Evolutionary conservation across 2,888 invertebrate species (phyloP), one percentile per base, ranked within the genome.

Genomic region (Drosophila mimica): DNA sequence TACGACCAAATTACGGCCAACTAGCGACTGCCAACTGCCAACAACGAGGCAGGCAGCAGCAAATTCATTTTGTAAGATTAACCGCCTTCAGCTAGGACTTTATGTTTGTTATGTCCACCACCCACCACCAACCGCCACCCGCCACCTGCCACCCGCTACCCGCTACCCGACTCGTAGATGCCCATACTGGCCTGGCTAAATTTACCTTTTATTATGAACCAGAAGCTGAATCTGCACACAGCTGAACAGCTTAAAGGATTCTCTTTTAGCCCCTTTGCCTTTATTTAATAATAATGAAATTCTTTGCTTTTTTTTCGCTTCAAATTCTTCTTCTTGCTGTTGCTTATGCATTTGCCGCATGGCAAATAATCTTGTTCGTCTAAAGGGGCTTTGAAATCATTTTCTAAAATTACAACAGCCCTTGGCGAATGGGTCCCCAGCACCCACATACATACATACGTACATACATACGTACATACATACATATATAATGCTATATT

Each of bases 381-480:
- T 48, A 40, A 63, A 58, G 59, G 51, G 65, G 69, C 63, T 74
- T 68, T 53, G 58, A 68, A 68, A 79, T 60, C 66, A 69, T 69
- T 65, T 79, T 79, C 73, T 77, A 81, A 83, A 81, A 81, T 81
- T 83, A 84, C 71, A 72, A 60, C 62, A 57, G 51, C 56, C 43
- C 48, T 17, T 15, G 56, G 64, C 52, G 49, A 11, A 40, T 17
- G 69, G 17, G 46, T 13, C 17, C 34, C 28, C 17, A 34, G 59
- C 63, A 59, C 46, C 20, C 25, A 25, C 15, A 25, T 25, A 25
- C 25, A 25, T 25, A 25, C 25, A 25, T 25, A 25, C 25, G 3
- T 2, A 25, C 20, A 9, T 2, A 25, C 17, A 54, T 33, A 43
- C 20, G 3, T 25, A 1, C 20, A 9, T 4, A 25, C 17, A 54